Percentiles rank a stretch among this genome's conserved stretches.
phyloP scores from a whole-genome alignment of 2,113 vertebrate genomes.

The Oncorhynchus gorbuscha region DNA sequence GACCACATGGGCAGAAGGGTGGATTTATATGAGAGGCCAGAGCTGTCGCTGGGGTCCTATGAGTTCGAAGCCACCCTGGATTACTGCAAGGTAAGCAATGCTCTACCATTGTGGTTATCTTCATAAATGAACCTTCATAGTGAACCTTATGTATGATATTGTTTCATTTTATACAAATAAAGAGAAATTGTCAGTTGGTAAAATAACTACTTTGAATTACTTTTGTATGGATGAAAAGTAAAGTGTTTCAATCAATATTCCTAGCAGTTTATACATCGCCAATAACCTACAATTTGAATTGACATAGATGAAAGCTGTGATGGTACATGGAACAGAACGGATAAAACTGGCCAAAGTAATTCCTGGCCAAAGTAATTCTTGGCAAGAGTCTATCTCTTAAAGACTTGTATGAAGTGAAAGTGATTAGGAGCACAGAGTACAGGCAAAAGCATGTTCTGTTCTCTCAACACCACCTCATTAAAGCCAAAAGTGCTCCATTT shows the following conservation, averaged over 20 bases:
- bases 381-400: no score
- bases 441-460: neutral
- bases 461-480: neutral
- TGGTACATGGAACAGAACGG: neutral
- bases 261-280: no score
- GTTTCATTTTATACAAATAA: neutral
- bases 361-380: no score
- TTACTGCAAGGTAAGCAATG: slow-evolving; percentile 87
- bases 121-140: no score
- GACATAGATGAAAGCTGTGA: neutral
- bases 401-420: neutral
- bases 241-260: no score
- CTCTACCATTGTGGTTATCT: neutral
- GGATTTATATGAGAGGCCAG: slow-evolving; percentile 88
- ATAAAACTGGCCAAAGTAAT: no score
- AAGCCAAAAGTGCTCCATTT: slow-evolving; percentile 8
- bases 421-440: neutral
- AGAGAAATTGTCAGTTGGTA: no score
- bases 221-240: no score
- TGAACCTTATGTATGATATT: neutral
- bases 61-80: slow-evolving; percentile 88
- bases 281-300: neutral
- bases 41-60: slow-evolving; percentile 94
- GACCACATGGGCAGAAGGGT: slow-evolving; percentile 88
- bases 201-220: no score